Evolutionary conservation across 2,797 vertebrate species (phyloP), one percentile per base, ranked within the genome.

Genomic region (Tadarida brasiliensis): DNA sequence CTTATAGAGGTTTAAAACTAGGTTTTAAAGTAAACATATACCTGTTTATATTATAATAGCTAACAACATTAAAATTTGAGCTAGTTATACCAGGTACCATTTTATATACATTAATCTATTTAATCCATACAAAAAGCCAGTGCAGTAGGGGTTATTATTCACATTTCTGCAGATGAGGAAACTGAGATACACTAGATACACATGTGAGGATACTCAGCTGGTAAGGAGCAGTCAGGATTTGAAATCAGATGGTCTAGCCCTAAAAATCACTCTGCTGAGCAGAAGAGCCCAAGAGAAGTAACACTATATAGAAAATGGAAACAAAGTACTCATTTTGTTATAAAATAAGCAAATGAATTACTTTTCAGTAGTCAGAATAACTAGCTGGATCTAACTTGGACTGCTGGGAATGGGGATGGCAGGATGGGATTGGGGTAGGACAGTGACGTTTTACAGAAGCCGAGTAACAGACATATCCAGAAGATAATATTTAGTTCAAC

Each of bases 1-100:
- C 20, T 74, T 87, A 2, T 54, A 63, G 19, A 91, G 35, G 17
- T 35, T 81, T 90, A 80, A 74, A 95, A 90, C 63, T 73, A 84
- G 68, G 30, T 33, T 59, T 87, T 87, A 83, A 73, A 71, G 71
- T 47, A 16, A 74, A 89, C 84, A n/a, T 7, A 91, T 65, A 54
- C 26, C 56, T 14, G 3, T 80, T 90, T 74, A 47, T 49, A 74
- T 57, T 70, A 47, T 49, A 17, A 68, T 59, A 74, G 61, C 22
- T 39, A 49, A 30, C 33, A 74, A n/a, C 28, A 83, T 85, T 24
- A 76, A 57, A 76, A 67, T 76, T 71, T 49, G 57, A 84, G n/a
- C 0, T 81, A 16, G 77, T 84, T 70, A 22, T 82, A 59, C 67
- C 63, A 88, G 33, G 59, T 77, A 3, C n/a, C 12, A 3, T 85